These are phyloP conservation scores for Aurelia aurita DNA, from an alignment of 30 jellyfish, hydroid and myxozoan genomes.

Conservation along the genomic window DNA sequence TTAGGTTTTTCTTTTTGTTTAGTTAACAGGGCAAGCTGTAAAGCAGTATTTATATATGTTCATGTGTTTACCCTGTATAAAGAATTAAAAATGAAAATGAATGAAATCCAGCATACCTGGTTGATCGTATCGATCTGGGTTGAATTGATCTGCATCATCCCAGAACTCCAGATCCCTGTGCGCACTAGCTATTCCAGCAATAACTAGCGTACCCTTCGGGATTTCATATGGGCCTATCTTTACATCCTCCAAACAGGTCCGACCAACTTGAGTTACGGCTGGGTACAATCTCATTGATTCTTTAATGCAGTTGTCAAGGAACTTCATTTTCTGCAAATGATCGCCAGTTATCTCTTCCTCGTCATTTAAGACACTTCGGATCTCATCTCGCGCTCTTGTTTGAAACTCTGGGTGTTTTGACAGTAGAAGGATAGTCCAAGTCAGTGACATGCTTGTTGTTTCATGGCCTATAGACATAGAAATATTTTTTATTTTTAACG, in stretches of 20 bases:
- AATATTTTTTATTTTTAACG: no score
- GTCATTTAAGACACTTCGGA: background rate
- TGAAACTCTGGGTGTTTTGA: background rate
- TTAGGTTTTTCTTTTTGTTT: no score
- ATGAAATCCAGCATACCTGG: no score
- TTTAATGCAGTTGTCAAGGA: background rate
- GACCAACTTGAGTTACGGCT: background rate
- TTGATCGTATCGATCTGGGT: background rate
- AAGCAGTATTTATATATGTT: no score
- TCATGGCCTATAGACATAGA: background rate
- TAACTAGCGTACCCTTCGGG: background rate
- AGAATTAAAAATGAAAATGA: no score
- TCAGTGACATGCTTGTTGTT: slow-evolving; percentile 31
- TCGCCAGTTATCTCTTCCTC: background rate
- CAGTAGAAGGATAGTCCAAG: slow-evolving; percentile 23
- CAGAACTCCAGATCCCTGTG: background rate
- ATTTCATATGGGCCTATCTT: background rate
- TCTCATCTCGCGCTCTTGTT: background rate
- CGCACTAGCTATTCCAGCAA: background rate
- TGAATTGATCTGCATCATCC: background rate
- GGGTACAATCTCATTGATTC: slow-evolving; percentile 8
- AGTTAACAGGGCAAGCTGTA: no score
- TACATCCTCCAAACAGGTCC: background rate
- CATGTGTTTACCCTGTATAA: no score
- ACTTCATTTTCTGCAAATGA: slow-evolving; percentile 5